Evolutionary conservation across 1,140 invertebrate species (phyloP).

Genomic region (Doryteuthis pealeii): DNA sequence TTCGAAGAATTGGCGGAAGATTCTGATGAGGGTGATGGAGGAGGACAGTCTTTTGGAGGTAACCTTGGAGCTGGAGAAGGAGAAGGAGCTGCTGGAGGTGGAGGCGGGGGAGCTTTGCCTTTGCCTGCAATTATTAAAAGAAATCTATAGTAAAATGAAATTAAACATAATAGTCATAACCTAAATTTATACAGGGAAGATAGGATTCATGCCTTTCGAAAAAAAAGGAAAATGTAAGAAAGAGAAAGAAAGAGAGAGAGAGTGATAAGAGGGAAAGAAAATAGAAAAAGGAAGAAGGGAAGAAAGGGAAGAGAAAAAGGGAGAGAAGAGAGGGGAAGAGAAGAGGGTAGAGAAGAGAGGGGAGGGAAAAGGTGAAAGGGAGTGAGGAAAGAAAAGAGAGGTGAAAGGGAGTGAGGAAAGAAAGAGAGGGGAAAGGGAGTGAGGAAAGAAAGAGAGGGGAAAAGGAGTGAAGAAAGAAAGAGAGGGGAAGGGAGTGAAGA

Average conservation of each 20-base stretch:
- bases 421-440: slow-evolving; percentile 1
- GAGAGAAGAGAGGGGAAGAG: background rate
- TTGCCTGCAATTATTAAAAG: slow-evolving; percentile 11
- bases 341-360: background rate
- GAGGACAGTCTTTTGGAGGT: slow-evolving; percentile 8
- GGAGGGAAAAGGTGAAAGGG: background rate
- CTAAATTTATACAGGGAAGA: background rate
- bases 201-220: background rate
- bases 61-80: slow-evolving; percentile 11
- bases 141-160: background rate
- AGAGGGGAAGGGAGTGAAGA: too few relatives aligned
- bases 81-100: slow-evolving; percentile 14
- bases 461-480: too few relatives aligned
- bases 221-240: background rate
- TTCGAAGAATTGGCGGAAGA: slow-evolving; percentile 1
- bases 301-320: background rate
- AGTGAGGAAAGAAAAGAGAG: background rate
- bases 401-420: background rate
- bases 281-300: background rate
- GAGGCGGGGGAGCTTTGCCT: slow-evolving; percentile 22
- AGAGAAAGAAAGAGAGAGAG: background rate
- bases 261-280: background rate
- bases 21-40: slow-evolving; percentile 5
- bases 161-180: background rate
- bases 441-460: background rate